Base-by-base conservation (phyloP, 2,888 invertebrate genomes). In the Lobophora halterata region DNA sequence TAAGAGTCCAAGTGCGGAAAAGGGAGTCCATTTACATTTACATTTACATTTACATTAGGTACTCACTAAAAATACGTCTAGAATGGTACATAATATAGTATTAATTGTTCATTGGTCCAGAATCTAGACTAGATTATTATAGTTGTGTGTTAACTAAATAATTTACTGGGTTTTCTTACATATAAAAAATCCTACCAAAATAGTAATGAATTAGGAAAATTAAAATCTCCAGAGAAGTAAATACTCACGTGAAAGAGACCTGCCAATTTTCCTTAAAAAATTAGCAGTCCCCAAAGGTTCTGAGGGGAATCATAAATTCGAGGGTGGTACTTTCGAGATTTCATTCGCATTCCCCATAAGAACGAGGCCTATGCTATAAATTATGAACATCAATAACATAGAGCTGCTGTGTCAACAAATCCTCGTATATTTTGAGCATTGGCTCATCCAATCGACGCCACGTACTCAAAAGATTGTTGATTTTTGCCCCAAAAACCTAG, bases 361-460 rank as follows among this genome's bases (percentile, higher is more conserved):
- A 76, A 70, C 60, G 66, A 67, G 65, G 66, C 58, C 65, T 64
- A 68, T 65, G 64, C 77, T 61, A 83, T 83, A 85, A 83, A 85
- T 83, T 82, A 80, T 75, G 63, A 61, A 67, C 78, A 83, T 82
- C 80, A 81, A 83, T 83, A 80, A 82, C 78, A 77, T 58, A 65
- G 69, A 61, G 68, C 57, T 56, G 70, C 61, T 75, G 74, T 79
- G 81, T 82, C 80, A 82, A 83, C 80, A 81, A 71, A 36, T 23
- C 29, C 7, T 10, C 19, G 12, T 8, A 2, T 13, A 33, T 21
- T n/a, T n/a, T n/a, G n/a, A n/a, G n/a, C n/a, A n/a, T n/a, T n/a
- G n/a, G n/a, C n/a, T n/a, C n/a, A n/a, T n/a, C n/a, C n/a, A n/a
- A n/a, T n/a, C n/a, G n/a, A n/a, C n/a, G n/a, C n/a, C n/a, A n/a